These are phyloP conservation scores for Bujurquina vittata DNA, from an alignment of 2,113 vertebrate genomes.

Conservation along the genomic window DNA sequence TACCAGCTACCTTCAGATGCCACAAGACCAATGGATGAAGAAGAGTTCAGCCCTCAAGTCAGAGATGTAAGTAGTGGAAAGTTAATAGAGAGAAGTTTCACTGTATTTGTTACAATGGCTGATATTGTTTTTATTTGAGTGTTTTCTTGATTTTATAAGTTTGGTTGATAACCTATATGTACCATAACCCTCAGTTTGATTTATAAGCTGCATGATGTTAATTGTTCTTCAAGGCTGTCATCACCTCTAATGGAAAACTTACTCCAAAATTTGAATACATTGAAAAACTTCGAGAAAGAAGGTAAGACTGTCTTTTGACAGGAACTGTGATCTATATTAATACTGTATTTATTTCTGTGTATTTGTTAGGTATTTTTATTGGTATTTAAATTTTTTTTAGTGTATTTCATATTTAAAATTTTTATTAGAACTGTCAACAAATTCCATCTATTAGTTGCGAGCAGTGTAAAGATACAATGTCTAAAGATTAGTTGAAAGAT, in stretches of 20 bases:
- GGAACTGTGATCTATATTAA: neutral
- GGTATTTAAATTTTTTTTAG: neutral
- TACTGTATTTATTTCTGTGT: neutral
- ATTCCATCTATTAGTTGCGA: slow-evolving; percentile 1
- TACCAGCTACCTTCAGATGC: slow-evolving; percentile 90
- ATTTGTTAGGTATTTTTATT: neutral
- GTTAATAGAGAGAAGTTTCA: neutral
- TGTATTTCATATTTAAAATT: neutral
- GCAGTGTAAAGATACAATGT: slow-evolving; percentile 38
- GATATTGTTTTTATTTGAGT: neutral
- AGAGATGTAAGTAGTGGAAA: slow-evolving; percentile 86
- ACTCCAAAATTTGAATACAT: slow-evolving; percentile 97
- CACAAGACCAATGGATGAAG: slow-evolving; percentile 85
- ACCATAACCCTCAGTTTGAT: too few species aligned
- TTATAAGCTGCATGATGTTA: neutral
- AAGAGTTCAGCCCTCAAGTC: slow-evolving; percentile 91
- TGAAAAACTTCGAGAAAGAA: slow-evolving; percentile 89
- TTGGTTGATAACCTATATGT: neutral
- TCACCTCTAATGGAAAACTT: slow-evolving; percentile 93
- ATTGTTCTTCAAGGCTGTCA: slow-evolving; percentile 88
- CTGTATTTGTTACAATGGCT: neutral
- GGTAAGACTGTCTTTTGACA: slow-evolving; percentile 76
- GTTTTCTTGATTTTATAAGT: neutral
- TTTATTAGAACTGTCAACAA: neutral
- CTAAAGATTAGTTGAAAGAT: slow-evolving; percentile 38